phyloP scores from a whole-genome alignment of 2,888 invertebrate genomes.

The Brenthis hecate region DNA sequence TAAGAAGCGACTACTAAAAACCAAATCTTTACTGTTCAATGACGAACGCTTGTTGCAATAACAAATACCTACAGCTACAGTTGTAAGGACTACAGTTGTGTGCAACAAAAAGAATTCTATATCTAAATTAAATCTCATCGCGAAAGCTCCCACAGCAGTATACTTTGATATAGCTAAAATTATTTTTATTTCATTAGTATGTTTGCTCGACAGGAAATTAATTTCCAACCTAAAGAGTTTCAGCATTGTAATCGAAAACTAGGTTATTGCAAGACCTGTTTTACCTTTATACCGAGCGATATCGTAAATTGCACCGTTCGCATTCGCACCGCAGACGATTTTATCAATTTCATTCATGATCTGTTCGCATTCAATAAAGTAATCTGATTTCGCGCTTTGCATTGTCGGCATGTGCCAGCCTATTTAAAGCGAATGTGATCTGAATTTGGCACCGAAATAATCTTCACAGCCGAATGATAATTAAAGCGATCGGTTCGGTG shows the following conservation, averaged over 20 bases:
- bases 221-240: slow-evolving; percentile 36
- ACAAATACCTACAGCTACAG: not conserved
- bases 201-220: slow-evolving; percentile 33
- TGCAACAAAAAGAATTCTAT: slow-evolving; percentile 11
- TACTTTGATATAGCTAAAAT: slow-evolving; percentile 16
- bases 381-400: slow-evolving; percentile 71
- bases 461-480: slow-evolving; percentile 69
- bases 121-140: slow-evolving; percentile 25
- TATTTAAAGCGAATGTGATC: slow-evolving; percentile 50
- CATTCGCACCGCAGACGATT: slow-evolving; percentile 66
- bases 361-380: slow-evolving; percentile 63
- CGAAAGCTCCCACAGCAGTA: not conserved
- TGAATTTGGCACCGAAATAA: slow-evolving; percentile 72
- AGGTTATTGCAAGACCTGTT: slow-evolving; percentile 38
- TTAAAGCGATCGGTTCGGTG: slow-evolving; percentile 64
- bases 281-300: slow-evolving; percentile 44
- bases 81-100: slow-evolving; percentile 10
- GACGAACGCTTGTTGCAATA: not conserved
- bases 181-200: slow-evolving; percentile 24
- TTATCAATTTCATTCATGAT: slow-evolving; percentile 74
- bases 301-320: slow-evolving; percentile 49
- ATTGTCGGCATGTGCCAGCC: slow-evolving; percentile 55
- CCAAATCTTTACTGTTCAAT: slow-evolving; percentile 1
- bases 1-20: not conserved
- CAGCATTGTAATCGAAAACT: slow-evolving; percentile 38